Evolutionary conservation across 2,888 invertebrate genomes (phyloP).

Genomic region (Ormyrus pomaceus): DNA sequence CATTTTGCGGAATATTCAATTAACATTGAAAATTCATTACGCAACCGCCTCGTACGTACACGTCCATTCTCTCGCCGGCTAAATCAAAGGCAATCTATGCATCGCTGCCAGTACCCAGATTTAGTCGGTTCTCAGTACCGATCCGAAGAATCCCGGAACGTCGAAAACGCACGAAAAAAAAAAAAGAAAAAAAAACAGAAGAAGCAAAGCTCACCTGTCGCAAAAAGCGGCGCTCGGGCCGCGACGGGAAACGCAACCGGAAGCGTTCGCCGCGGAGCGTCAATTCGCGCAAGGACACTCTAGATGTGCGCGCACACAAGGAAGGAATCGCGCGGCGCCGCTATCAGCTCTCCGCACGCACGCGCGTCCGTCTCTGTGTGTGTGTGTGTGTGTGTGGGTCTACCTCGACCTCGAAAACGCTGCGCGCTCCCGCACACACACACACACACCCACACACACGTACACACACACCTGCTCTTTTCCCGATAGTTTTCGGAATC

Average conservation of each 20-base stretch:
- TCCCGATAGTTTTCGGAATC: constrained; percentile 68
- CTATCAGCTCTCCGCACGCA: constrained; percentile 17
- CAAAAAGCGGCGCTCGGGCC: neutral
- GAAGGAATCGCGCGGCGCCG: constrained; percentile 27
- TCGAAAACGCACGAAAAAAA: too few relatives aligned
- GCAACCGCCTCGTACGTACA: too few relatives aligned
- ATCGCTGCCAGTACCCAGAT: too few relatives aligned
- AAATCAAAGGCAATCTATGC: neutral
- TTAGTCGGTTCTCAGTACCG: too few relatives aligned
- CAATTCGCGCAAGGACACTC: constrained; percentile 45
- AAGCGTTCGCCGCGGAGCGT: constrained; percentile 41
- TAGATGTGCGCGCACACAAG: constrained; percentile 3
- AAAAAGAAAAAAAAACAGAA: too few relatives aligned
- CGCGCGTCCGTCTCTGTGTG: too few relatives aligned
- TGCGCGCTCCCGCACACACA: constrained; percentile 2
- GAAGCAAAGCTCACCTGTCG: neutral
- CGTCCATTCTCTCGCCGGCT: too few relatives aligned
- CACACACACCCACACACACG: constrained; percentile 24
- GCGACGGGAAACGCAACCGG: constrained; percentile 21
- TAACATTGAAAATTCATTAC: too few relatives aligned
- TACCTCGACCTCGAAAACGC: constrained; percentile 37
- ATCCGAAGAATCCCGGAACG: too few relatives aligned
- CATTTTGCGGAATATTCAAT: too few relatives aligned
- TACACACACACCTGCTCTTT: constrained; percentile 53
- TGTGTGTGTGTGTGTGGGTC: neutral